These are phyloP conservation scores for Crotophaga sulcirostris DNA, from an alignment of 2,113 vertebrate genomes.

Conservation along the genomic window DNA sequence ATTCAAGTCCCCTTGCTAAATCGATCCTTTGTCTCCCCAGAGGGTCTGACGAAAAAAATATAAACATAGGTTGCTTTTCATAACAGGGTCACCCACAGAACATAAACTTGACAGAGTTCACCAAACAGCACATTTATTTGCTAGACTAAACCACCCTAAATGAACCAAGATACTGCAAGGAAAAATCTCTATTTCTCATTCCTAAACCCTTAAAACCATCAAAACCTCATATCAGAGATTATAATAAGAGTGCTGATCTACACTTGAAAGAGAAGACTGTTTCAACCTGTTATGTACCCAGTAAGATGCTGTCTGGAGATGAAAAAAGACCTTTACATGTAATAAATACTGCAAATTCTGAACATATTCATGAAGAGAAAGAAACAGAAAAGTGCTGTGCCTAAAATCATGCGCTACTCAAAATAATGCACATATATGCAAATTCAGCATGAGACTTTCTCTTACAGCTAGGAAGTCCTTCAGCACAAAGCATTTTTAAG, in stretches of 20 bases:
- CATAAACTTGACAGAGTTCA: not conserved
- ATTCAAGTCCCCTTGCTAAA: not conserved
- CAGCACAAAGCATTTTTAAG: not conserved
- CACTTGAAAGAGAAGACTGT: slow-evolving; percentile 2
- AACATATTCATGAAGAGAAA: not conserved
- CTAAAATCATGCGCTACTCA: not conserved
- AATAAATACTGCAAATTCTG: not conserved
- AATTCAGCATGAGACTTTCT: not conserved
- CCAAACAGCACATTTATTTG: not conserved
- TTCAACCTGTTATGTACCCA: not conserved
- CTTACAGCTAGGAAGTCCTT: not conserved
- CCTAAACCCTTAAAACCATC: slow-evolving; percentile 26
- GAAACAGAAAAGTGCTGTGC: not conserved
- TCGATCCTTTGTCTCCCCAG: not conserved
- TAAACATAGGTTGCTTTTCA: not conserved
- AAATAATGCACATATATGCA: not conserved
- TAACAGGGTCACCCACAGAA: not conserved
- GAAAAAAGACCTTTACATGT: not conserved
- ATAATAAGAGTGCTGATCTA: not conserved
- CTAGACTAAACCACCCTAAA: not conserved
- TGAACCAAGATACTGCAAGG: not conserved
- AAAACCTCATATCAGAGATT: not conserved
- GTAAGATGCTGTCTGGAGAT: not conserved
- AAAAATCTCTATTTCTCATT: slow-evolving; percentile 3
- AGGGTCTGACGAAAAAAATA: not conserved